Evolutionary conservation across 2,888 invertebrate genomes (phyloP), one percentile per base, ranked within the genome.

Genomic region (Drepana falcataria): DNA sequence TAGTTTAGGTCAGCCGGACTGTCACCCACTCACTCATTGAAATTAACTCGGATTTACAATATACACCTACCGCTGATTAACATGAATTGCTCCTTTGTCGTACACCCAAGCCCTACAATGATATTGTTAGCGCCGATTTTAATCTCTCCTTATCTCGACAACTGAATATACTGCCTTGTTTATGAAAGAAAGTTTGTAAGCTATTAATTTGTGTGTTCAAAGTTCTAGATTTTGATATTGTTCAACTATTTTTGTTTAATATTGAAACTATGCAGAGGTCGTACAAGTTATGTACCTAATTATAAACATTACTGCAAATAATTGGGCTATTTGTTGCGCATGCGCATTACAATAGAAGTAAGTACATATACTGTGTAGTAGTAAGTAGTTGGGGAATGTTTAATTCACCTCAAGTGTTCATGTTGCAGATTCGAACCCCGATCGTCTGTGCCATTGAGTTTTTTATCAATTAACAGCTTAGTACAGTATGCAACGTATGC

Each of bases 41-140:
- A 83, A 85, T 85, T 85, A 81, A 86, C 83, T 83, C 80, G 85
- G 79, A 85, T 85, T 78, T 79, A 79, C 79, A 78, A 83, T 84
- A 82, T 76, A 65, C 62, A 59, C 70, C 65, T 65, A 71, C 69
- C 59, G 59, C 58, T 47, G 62, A 77, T 76, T 83, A 82, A 77
- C 71, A 74, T 75, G 71, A 71, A 75, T 76, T 70, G 51, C 51
- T 47, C 35, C 47, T 37, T 47, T 52, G 47, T 47, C 34, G 47
- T 48, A 9, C 9, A n/a, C n/a, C 9, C 21, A 35, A 52, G 35
- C 44, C 47, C 48, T 35, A 34, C 47, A 77, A 77, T 75, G 72
- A 77, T 73, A 75, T 76, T 69, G 76, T 77, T 77, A 69, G 67
- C 77, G 66, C 77, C 69, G 74, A 77, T 77, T 72, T 68, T 56